Percentiles rank a stretch among this genome's conserved stretches.
These are phyloP conservation scores for Onychomys leucogaster DNA, from an alignment of 2,797 vertebrate genomes.

Conservation along the genomic window DNA sequence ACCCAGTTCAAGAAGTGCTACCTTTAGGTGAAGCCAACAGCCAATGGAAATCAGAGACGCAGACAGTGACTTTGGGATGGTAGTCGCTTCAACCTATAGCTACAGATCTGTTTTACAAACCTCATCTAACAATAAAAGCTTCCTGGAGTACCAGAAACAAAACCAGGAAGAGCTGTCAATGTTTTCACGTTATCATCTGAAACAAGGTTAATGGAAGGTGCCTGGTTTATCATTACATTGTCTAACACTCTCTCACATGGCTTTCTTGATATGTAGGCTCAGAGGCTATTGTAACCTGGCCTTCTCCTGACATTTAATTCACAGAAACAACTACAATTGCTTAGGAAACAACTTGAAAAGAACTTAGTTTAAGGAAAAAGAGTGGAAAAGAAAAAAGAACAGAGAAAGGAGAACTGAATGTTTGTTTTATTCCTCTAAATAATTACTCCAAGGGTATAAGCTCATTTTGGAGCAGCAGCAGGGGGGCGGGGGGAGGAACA, in stretches of 20 bases:
- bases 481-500: background rate
- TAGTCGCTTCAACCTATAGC: slow-evolving; percentile 19
- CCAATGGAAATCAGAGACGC: background rate
- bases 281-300: slow-evolving; percentile 65
- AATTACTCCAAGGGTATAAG: slow-evolving; percentile 19
- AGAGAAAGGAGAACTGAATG: background rate
- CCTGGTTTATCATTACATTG: slow-evolving; percentile 54
- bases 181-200: slow-evolving; percentile 65
- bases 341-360: slow-evolving; percentile 60
- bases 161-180: slow-evolving; percentile 25
- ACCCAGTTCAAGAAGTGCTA: background rate
- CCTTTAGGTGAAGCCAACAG: background rate
- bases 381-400: background rate
- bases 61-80: background rate
- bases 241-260: background rate
- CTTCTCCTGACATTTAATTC: slow-evolving; percentile 75
- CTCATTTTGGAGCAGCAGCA: background rate
- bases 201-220: slow-evolving; percentile 68
- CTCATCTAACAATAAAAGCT: slow-evolving; percentile 22
- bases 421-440: background rate
- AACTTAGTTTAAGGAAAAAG: background rate
- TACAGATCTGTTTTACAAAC: slow-evolving; percentile 51
- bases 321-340: slow-evolving; percentile 47
- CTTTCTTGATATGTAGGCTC: slow-evolving; percentile 60
- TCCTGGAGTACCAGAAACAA: slow-evolving; percentile 61